These are phyloP conservation scores for Agrypnia vestita DNA, from an alignment of 1,140 invertebrate species.

Conservation along the genomic window DNA sequence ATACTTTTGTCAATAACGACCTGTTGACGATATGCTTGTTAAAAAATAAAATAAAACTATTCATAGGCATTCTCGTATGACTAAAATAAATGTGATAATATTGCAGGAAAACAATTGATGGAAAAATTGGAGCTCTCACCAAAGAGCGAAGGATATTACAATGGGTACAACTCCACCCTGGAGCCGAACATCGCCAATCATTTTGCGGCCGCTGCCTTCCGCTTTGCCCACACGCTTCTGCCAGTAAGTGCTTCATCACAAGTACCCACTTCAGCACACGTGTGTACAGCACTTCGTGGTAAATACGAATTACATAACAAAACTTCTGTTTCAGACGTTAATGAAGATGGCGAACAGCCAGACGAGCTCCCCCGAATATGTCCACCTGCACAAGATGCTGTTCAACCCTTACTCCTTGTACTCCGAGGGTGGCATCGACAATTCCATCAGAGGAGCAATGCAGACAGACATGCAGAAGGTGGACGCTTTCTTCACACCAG, in stretches of 20 bases:
- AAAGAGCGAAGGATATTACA: conserved; percentile 75
- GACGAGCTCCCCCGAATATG: conserved; percentile 77
- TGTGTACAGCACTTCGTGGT: too few species aligned
- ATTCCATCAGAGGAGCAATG: conserved; percentile 77
- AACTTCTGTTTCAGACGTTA: conserved; percentile 68
- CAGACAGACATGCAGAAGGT: conserved; percentile 79
- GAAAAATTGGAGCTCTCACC: conserved; percentile 76
- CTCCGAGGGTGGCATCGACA: conserved; percentile 74
- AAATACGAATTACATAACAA: neutral
- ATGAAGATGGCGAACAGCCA: conserved; percentile 78
- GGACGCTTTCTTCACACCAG: conserved; percentile 79
- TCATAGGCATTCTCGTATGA: too few species aligned
- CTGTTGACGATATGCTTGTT: too few species aligned
- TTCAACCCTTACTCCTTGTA: conserved; percentile 90
- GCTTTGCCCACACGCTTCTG: conserved; percentile 92
- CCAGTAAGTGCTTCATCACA: conserved; percentile 68
- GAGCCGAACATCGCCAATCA: conserved; percentile 91
- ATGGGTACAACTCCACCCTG: conserved; percentile 80
- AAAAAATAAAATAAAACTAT: too few species aligned
- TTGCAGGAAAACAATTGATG: conserved; percentile 74
- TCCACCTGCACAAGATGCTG: conserved; percentile 85
- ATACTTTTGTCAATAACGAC: too few species aligned
- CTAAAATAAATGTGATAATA: conserved; percentile 9
- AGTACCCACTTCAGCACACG: neutral
- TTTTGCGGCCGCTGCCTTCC: conserved; percentile 92